Base-by-base conservation (phyloP, 2,113 vertebrate genomes). In the Dicerorhinus sumatrensis region DNA sequence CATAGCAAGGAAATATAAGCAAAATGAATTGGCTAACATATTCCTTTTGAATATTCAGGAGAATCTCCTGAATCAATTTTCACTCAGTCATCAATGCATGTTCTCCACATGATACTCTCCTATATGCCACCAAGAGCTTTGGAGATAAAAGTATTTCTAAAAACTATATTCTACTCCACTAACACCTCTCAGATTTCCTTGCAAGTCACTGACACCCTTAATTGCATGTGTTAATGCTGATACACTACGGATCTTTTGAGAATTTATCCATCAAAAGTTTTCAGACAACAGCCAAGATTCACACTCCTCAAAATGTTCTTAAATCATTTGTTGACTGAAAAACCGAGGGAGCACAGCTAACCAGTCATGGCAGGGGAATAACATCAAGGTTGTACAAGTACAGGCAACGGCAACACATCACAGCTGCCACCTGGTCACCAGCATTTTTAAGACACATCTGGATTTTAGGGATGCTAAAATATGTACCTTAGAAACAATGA, bases 241-340 rank as follows among this genome's bases (percentile, higher is more conserved):
- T 65, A 89, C 11, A 65, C 29, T 48, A 27, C 69, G 65, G 8
- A 85, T 42, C 46, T 85, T 51, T 76, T 5, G 21, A 90, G 36
- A 88, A 75, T 70, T 14, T 69, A 80, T 6, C 21, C 1, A 80
- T 58, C 6, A 72, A 77, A 91, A 54, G 10, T 69, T 94, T 94
- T 63, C 51, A 89, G 39, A 79, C 31, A 90, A 92, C 8, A 92
- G 54, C 60, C 60, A 92, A 36, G 8, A 97, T 92, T 88, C 54
- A 76, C 23, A 20, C 70, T 94, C 27, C 63, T 89, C 62, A 23
- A 70, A 51, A 86, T 17, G 36, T 82, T 48, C 75, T 91, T 81
- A 88, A 93, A 83, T 54, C 80, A 73, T 60, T 1, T 94, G 48
- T 13, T 95, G 46, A 48, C 31, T 82, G 39, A 91, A 75, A 95